phyloP scores from a whole-genome alignment of 1,140 invertebrate species.

The Ceratitis capitata region DNA sequence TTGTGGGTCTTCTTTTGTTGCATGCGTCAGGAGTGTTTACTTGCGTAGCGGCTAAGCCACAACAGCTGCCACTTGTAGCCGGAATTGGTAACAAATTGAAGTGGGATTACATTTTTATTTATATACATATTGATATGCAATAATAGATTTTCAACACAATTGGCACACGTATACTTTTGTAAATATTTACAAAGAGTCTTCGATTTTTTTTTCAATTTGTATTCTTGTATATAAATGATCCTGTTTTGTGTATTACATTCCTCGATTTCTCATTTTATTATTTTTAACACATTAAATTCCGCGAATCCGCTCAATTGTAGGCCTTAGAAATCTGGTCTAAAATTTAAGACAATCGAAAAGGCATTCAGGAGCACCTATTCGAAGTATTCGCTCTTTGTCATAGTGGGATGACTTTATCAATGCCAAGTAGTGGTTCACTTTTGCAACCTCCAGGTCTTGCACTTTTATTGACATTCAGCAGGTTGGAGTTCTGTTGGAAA shows the following conservation, averaged over 20 bases:
- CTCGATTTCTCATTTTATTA: background rate
- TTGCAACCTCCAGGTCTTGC: too few relatives aligned
- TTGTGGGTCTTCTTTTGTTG: background rate
- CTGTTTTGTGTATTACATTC: background rate
- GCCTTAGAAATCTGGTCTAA: too few relatives aligned
- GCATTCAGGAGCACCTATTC: too few relatives aligned
- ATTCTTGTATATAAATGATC: background rate
- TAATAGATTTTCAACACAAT: background rate
- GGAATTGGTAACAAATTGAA: background rate
- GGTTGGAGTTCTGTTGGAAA: too few relatives aligned
- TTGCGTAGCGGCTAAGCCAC: background rate
- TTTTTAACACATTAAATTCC: background rate
- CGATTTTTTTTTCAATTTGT: background rate
- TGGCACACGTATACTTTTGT: background rate
- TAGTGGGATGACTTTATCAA: too few relatives aligned
- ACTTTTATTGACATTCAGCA: too few relatives aligned
- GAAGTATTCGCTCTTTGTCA: too few relatives aligned
- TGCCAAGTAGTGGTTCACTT: too few relatives aligned
- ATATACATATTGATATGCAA: background rate
- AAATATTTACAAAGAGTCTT: background rate
- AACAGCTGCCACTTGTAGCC: background rate
- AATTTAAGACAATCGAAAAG: too few relatives aligned
- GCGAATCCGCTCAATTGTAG: too few relatives aligned
- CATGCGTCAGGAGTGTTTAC: background rate
- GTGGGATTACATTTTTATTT: background rate